phyloP scores from a whole-genome alignment of 2,797 vertebrate genomes.

The Coranthus polyacanthus region DNA sequence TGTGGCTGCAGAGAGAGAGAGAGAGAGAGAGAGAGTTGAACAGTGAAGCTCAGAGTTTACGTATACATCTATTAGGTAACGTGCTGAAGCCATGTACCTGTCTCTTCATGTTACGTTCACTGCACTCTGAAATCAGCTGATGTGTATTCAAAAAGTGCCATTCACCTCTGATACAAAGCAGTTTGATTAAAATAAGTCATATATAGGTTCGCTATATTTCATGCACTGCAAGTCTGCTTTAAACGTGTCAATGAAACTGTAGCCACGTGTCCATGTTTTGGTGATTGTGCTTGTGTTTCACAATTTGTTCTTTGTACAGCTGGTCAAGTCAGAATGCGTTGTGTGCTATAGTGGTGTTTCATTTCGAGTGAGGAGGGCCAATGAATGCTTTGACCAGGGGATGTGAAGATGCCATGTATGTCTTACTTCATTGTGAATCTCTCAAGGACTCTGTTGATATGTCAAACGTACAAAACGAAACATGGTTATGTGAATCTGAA shows the following conservation, averaged over 20 bases:
- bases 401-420: background rate
- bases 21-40: background rate
- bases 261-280: slow-evolving; percentile 9
- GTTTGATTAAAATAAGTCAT: slow-evolving; percentile 8
- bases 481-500: slow-evolving; percentile 26
- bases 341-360: slow-evolving; percentile 9
- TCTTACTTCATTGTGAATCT: background rate
- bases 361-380: background rate
- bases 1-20: slow-evolving; percentile 20
- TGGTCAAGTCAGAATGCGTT: slow-evolving; percentile 1
- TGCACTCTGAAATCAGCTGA: slow-evolving; percentile 15
- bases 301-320: slow-evolving; percentile 1
- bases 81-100: slow-evolving; percentile 11
- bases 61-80: background rate
- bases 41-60: slow-evolving; percentile 1
- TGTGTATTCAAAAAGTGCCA: background rate
- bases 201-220: background rate
- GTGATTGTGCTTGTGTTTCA: background rate
- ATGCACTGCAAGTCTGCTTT: background rate
- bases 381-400: slow-evolving; percentile 22
- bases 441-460: slow-evolving; percentile 22
- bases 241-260: background rate
- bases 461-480: slow-evolving; percentile 16
- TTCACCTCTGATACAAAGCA: background rate
- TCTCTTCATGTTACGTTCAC: slow-evolving; percentile 47